A percentile compares a stretch with the other conserved stretches of the same genome.
These are phyloP conservation scores for Anoura caudifer DNA, from an alignment of 2,113 vertebrate species.

Conservation along the genomic window DNA sequence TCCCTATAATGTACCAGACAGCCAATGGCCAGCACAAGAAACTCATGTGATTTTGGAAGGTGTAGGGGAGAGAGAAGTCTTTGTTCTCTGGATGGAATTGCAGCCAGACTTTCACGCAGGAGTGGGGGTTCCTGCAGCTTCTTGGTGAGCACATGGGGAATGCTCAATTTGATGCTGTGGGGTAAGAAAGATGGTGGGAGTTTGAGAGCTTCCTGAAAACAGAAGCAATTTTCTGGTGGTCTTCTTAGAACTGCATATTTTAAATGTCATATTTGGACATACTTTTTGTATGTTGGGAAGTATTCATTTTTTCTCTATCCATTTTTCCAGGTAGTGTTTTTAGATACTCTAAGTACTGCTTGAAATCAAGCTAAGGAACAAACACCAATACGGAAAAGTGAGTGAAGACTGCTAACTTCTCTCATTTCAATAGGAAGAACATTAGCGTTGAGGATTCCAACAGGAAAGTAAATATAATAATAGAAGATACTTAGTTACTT, in stretches of 20 bases:
- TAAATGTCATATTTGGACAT: neutral
- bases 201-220: neutral
- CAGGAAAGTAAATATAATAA: neutral
- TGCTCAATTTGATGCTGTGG: neutral
- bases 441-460: neutral
- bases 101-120: no score
- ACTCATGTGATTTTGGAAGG: neutral
- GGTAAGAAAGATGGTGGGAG: neutral
- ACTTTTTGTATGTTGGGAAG: neutral
- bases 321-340: neutral
- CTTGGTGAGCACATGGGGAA: neutral
- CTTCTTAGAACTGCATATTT: neutral
- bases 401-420: neutral
- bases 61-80: neutral
- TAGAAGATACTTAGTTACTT: neutral
- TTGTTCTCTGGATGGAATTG: neutral
- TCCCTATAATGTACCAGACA: neutral
- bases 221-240: neutral
- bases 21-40: neutral
- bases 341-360: neutral
- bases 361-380: neutral
- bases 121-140: rapidly evolving
- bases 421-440: neutral
- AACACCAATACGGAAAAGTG: neutral
- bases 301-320: neutral